Evolutionary conservation across 30 jellyfish, hydroid and myxozoan genomes (phyloP).

Genomic region (Aurelia sp.): DNA sequence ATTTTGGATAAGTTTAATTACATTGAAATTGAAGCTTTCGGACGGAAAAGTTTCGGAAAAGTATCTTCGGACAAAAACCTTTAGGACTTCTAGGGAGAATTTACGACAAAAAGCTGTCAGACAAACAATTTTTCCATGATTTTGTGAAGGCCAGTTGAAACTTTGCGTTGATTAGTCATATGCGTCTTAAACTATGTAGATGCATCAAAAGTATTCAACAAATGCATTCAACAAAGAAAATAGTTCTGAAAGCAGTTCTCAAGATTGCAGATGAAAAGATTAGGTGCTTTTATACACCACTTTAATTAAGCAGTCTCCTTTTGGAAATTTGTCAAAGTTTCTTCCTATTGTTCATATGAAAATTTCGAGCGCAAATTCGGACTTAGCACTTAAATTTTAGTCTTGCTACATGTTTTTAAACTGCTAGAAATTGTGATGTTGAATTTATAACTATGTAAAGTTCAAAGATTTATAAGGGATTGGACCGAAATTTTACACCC

Average conservation of each 20-base stretch:
- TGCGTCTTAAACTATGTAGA: constrained; percentile 8
- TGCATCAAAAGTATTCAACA: constrained; percentile 26
- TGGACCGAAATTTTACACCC: no score
- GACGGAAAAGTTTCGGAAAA: constrained; percentile 1
- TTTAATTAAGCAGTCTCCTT: no score
- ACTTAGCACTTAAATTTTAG: no score
- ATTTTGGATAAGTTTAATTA: background rate
- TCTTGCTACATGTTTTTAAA: no score
- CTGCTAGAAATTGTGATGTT: no score
- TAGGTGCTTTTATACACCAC: constrained; percentile 7
- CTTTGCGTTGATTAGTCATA: background rate
- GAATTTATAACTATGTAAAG: no score
- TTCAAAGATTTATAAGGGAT: no score
- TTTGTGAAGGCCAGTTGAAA: background rate
- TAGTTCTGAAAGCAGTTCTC: constrained; percentile 23
- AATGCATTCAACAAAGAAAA: constrained; percentile 13
- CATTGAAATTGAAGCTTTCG: background rate
- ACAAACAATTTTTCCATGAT: background rate
- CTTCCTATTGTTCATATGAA: no score
- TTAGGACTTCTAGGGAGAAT: background rate
- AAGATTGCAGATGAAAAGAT: constrained; percentile 4
- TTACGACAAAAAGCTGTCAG: background rate
- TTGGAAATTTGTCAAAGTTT: no score
- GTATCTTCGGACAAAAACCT: background rate
- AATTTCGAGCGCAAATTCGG: no score